A percentile compares a stretch with the other conserved stretches of the same genome.
Evolutionary conservation across 2,797 vertebrate genomes (phyloP).

Genomic region (Clarias fuscus): DNA sequence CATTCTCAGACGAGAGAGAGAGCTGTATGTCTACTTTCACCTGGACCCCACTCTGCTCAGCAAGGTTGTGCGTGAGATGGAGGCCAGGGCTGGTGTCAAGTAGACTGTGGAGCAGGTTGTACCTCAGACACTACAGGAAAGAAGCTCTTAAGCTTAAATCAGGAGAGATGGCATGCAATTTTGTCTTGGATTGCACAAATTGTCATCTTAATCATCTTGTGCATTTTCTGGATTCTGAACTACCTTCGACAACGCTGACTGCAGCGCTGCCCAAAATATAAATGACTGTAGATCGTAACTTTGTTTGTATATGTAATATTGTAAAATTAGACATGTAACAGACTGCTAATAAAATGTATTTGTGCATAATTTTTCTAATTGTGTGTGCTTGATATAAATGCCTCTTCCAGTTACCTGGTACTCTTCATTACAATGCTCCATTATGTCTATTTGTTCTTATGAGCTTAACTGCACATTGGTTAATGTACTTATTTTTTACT

Average conservation of each 20-base stretch:
- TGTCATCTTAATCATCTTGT: not conserved
- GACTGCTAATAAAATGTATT: not conserved
- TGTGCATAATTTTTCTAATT: not conserved
- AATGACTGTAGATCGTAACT: not conserved
- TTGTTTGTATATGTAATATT: not conserved
- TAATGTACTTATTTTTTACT: not conserved
- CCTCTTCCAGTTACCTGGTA: not conserved
- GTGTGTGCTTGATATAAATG: not conserved
- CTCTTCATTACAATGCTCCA: not conserved
- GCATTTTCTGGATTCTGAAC: slow-evolving; percentile 16
- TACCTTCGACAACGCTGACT: not conserved
- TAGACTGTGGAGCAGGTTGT: slow-evolving; percentile 23
- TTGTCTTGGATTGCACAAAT: not conserved
- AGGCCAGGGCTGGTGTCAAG: slow-evolving; percentile 65
- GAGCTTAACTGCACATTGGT: not conserved
- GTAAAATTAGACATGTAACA: not conserved
- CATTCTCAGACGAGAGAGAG: slow-evolving; percentile 79
- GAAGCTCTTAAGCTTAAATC: not conserved
- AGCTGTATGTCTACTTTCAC: slow-evolving; percentile 87
- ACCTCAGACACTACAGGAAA: not conserved
- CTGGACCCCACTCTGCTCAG: slow-evolving; percentile 79
- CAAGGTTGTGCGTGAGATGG: slow-evolving; percentile 82
- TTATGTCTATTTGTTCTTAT: not conserved
- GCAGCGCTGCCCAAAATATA: not conserved
- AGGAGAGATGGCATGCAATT: not conserved